These are phyloP conservation scores for Dendrocincla tyrannina DNA, from an alignment of 2,797 vertebrate genomes.

Conservation along the genomic window DNA sequence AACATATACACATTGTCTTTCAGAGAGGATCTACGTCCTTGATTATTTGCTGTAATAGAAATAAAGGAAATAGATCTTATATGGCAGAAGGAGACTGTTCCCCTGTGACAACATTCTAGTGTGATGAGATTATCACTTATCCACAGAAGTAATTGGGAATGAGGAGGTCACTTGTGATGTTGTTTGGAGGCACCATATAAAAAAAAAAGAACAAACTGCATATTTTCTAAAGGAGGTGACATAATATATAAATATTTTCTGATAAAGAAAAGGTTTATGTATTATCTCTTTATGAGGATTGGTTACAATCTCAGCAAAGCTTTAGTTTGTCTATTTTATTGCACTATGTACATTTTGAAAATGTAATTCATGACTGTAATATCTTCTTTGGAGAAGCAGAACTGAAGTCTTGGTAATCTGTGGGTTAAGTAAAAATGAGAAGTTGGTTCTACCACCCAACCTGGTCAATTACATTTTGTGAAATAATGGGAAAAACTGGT, in stretches of 20 bases:
- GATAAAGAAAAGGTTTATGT: not conserved
- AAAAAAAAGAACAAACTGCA: not conserved
- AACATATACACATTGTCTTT: slow-evolving; percentile 1
- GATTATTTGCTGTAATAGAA: slow-evolving; percentile 30
- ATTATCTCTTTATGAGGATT: not conserved
- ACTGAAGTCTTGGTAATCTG: not conserved
- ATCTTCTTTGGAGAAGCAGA: not conserved
- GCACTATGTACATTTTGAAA: not conserved
- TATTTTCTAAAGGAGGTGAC: not conserved
- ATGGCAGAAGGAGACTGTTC: not conserved
- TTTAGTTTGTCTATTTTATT: not conserved
- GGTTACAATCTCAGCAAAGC: not conserved
- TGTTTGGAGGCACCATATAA: slow-evolving; percentile 4
- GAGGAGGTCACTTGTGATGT: slow-evolving; percentile 16
- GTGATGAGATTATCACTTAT: slow-evolving; percentile 12
- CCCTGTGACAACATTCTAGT: not conserved
- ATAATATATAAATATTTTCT: not conserved
- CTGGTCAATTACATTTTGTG: not conserved
- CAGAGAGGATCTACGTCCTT: not conserved
- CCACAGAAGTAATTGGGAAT: not conserved
- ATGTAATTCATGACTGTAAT: not conserved
- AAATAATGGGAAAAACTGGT: too few relatives aligned
- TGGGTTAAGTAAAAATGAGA: not conserved
- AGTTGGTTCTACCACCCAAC: not conserved
- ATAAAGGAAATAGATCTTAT: not conserved